phyloP scores from a whole-genome alignment of 2,888 invertebrate species.

The Brachylomia viminalis region DNA sequence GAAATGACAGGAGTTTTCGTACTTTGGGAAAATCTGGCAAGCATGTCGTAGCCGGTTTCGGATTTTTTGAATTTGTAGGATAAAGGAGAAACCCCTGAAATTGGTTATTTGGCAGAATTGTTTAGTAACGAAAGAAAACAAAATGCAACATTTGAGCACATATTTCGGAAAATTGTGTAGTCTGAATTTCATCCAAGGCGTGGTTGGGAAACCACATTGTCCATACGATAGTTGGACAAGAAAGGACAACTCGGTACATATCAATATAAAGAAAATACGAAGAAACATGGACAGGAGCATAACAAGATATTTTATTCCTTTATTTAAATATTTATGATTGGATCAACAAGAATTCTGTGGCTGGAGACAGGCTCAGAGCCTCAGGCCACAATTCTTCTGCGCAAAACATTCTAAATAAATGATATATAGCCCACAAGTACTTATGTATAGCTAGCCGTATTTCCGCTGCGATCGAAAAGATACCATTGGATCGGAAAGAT shows the following conservation, averaged over 20 bases:
- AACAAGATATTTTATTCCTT: constrained; percentile 43
- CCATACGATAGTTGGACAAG: constrained; percentile 36
- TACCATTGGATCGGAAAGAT: constrained; percentile 25
- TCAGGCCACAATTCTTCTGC: constrained; percentile 34
- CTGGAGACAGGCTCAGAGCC: constrained; percentile 34
- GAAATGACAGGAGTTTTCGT: constrained; percentile 25
- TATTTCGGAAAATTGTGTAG: not conserved
- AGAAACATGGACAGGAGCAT: constrained; percentile 19
- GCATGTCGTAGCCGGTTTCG: not conserved
- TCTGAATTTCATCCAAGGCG: not conserved
- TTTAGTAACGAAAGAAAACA: not conserved
- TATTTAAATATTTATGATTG: constrained; percentile 56
- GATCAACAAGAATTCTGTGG: constrained; percentile 31
- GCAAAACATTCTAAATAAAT: constrained; percentile 51
- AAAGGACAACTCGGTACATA: constrained; percentile 12
- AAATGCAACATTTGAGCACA: not conserved
- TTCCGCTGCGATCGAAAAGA: constrained; percentile 4
- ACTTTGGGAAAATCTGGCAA: constrained; percentile 8
- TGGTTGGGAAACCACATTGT: constrained; percentile 6
- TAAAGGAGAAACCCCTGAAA: not conserved
- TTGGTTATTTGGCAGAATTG: constrained; percentile 11
- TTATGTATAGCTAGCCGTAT: not conserved
- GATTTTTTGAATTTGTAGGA: constrained; percentile 25
- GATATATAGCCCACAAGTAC: constrained; percentile 32
- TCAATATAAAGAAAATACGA: constrained; percentile 30